Evolutionary conservation across 2,888 invertebrate species (phyloP).

Genomic region (Iphiclides podalirius): DNA sequence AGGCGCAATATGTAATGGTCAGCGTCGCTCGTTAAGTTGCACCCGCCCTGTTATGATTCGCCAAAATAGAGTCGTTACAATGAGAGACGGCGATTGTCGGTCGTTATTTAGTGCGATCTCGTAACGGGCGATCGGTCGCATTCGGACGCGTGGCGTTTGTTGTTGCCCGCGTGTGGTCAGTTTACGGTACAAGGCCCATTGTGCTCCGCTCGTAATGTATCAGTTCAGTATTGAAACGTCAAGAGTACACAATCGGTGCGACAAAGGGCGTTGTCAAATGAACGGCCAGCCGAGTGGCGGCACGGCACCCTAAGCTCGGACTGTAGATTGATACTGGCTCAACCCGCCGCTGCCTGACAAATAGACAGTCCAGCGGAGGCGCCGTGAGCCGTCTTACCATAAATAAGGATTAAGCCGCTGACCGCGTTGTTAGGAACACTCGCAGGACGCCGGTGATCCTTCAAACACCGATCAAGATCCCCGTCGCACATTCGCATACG

Average conservation of each 20-base stretch:
- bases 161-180: slow-evolving; percentile 19
- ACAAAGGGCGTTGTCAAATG: slow-evolving; percentile 11
- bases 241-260: slow-evolving; percentile 4
- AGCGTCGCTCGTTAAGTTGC: slow-evolving; percentile 51
- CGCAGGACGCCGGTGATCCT: slow-evolving; percentile 11
- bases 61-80: slow-evolving; percentile 77
- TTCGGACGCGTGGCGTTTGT: slow-evolving; percentile 2
- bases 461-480: slow-evolving; percentile 17
- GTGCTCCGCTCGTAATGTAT: neutral
- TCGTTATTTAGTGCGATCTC: slow-evolving; percentile 68
- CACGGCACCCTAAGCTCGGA: slow-evolving; percentile 51
- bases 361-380: slow-evolving; percentile 71
- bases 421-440: slow-evolving; percentile 57
- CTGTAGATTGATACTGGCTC: slow-evolving; percentile 67
- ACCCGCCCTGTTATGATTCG: slow-evolving; percentile 73
- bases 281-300: too few species aligned
- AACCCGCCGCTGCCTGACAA: slow-evolving; percentile 61
- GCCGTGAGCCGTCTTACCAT: slow-evolving; percentile 74
- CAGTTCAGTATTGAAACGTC: too few species aligned
- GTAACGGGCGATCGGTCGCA: slow-evolving; percentile 43
- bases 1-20: slow-evolving; percentile 61
- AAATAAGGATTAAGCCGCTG: slow-evolving; percentile 76
- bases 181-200: slow-evolving; percentile 2
- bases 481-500: neutral
- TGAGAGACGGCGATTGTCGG: slow-evolving; percentile 70